A percentile compares a stretch with the other conserved stretches of the same genome.
Conservation (phyloP, 1,140 invertebrate genomes). For the Pygmarrhopalites habei region DNA sequence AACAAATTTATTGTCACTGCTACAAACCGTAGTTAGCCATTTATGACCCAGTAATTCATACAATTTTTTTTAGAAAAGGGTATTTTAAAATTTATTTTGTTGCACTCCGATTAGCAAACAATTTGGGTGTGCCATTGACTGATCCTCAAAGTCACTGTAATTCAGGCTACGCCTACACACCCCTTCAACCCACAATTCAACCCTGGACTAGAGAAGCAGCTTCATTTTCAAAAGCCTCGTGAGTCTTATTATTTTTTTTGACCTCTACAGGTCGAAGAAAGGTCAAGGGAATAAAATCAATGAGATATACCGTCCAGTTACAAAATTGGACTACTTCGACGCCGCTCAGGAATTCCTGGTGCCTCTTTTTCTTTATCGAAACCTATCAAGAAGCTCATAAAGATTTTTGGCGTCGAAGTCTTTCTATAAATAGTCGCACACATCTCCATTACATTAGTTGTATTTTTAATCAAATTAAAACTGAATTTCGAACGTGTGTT, state of each 20-base stretch:
- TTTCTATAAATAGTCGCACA: neutral
- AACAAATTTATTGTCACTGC: no score
- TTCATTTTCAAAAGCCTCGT: constrained; percentile 31
- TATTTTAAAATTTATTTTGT: neutral
- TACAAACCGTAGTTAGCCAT: no score
- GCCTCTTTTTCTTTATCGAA: neutral
- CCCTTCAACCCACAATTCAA: constrained; percentile 20
- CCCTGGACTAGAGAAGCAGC: constrained; percentile 24
- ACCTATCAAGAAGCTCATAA: neutral
- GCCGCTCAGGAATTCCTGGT: neutral
- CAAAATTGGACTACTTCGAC: no score
- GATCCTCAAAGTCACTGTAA: constrained; percentile 20
- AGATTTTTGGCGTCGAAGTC: neutral
- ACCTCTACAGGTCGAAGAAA: no score
- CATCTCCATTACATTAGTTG: neutral
- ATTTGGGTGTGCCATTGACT: constrained; percentile 1
- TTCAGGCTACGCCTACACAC: constrained; percentile 22
- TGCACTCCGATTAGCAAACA: constrained; percentile 17
- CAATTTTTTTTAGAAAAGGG: neutral
- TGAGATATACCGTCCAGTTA: no score
- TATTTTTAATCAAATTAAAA: no score
- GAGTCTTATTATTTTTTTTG: neutral
- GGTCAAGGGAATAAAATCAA: no score
- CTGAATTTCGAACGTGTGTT: no score
- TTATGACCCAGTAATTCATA: neutral